These are phyloP conservation scores for Camponotus vicinus DNA, from an alignment of 1,140 invertebrate genomes.

Conservation along the genomic window DNA sequence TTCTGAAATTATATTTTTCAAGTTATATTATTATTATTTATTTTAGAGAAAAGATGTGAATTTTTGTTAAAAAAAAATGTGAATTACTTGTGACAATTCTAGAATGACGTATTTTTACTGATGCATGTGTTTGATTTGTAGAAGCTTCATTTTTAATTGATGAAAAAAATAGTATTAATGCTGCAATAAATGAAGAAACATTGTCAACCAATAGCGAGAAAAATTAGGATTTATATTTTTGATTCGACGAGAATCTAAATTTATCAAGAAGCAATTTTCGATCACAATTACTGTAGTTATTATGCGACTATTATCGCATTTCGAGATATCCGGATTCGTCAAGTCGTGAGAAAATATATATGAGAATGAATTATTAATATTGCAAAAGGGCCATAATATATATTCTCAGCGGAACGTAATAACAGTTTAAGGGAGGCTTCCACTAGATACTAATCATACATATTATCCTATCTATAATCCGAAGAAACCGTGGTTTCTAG, in stretches of 20 bases:
- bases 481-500: constrained; percentile 51
- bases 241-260: background rate
- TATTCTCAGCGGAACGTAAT: constrained; percentile 22
- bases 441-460: constrained; percentile 60
- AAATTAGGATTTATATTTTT: background rate
- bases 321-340: background rate
- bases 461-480: constrained; percentile 54
- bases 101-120: background rate
- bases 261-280: background rate
- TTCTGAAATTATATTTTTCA: no score
- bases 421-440: constrained; percentile 33
- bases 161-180: background rate
- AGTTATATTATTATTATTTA: no score
- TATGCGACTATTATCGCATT: background rate
- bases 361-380: constrained; percentile 56
- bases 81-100: background rate
- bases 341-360: background rate
- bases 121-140: background rate
- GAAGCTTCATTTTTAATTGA: background rate
- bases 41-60: no score
- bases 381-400: constrained; percentile 32
- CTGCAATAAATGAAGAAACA: background rate
- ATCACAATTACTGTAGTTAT: background rate
- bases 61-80: background rate
- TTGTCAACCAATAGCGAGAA: background rate